Percentiles rank a stretch among this genome's conserved stretches.
These are phyloP conservation scores for Platichthys stellatus DNA, from an alignment of 2,113 vertebrate genomes.

Conservation along the genomic window DNA sequence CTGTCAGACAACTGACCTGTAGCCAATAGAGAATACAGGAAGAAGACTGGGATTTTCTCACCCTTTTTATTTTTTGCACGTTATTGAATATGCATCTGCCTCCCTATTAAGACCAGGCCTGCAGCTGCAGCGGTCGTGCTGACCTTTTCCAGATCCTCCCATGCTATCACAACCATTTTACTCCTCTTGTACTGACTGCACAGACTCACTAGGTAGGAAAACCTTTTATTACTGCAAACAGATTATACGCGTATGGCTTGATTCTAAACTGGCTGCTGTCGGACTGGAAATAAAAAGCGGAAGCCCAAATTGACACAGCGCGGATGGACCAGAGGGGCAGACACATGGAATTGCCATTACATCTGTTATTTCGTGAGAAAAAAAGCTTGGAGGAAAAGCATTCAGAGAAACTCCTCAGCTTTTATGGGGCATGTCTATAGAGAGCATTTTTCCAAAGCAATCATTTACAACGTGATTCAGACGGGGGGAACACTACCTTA, in stretches of 20 bases:
- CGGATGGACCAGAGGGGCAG: constrained; percentile 49
- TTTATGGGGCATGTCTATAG: constrained; percentile 49
- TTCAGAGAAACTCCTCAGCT: constrained; percentile 60
- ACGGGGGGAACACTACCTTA: constrained; percentile 16
- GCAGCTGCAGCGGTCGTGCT: constrained; percentile 46
- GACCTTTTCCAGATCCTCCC: constrained; percentile 55
- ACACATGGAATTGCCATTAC: constrained; percentile 66
- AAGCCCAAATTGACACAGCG: constrained; percentile 53
- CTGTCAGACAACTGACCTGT: not conserved
- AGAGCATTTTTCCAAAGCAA: constrained; percentile 45
- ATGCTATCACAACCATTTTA: constrained; percentile 57
- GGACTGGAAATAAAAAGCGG: constrained; percentile 50
- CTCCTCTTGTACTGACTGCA: constrained; percentile 37
- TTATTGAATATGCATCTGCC: constrained; percentile 40
- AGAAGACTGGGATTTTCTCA: not conserved
- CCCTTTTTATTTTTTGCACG: constrained; percentile 12
- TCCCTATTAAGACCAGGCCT: constrained; percentile 61
- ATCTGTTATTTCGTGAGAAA: constrained; percentile 59
- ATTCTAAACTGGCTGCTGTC: constrained; percentile 34
- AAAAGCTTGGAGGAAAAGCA: constrained; percentile 62
- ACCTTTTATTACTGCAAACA: constrained; percentile 65
- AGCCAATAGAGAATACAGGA: not conserved
- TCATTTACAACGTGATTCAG: constrained; percentile 44
- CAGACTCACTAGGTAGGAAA: constrained; percentile 67
- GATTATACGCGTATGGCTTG: constrained; percentile 41